Conservation (phyloP, 2,888 invertebrate species). For the Poecilobothrus nobilitatus region DNA sequence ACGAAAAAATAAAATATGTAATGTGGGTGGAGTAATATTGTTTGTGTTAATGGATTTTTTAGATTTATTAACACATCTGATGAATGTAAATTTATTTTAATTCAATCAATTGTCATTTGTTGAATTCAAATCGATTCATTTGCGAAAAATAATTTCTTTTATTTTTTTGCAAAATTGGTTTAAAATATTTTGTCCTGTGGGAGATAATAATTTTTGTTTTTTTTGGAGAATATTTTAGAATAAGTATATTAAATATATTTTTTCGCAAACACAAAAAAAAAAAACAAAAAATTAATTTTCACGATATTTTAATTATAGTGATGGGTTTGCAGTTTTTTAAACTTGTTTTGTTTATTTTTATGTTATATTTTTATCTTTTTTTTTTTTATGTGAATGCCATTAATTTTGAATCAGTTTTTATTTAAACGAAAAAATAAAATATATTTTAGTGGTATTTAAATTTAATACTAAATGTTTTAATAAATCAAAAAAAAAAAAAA, state of each 20-base stretch:
- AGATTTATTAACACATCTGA: not conserved
- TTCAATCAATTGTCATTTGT: not conserved
- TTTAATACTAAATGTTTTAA: too few relatives aligned
- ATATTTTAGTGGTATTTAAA: not conserved
- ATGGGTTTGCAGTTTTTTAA: not conserved
- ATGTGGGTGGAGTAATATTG: not conserved
- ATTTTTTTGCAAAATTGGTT: too few relatives aligned
- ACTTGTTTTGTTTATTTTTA: not conserved
- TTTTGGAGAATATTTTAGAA: too few relatives aligned
- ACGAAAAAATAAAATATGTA: not conserved
- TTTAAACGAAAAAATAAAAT: not conserved
- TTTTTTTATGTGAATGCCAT: not conserved
- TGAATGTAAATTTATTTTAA: conserved; percentile 3
- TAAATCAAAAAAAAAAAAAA: too few relatives aligned
- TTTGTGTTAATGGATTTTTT: not conserved
- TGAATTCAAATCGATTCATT: not conserved
- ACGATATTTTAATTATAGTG: not conserved
- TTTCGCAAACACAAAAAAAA: too few relatives aligned
- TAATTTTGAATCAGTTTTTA: too few relatives aligned
- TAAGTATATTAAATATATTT: too few relatives aligned
- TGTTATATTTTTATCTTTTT: not conserved
- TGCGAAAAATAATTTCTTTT: not conserved
- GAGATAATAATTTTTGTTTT: too few relatives aligned
- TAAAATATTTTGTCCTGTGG: too few relatives aligned
- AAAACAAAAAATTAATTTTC: not conserved